Evolutionary conservation across 2,113 vertebrate species (phyloP).

Genomic region (Procavia capensis): DNA sequence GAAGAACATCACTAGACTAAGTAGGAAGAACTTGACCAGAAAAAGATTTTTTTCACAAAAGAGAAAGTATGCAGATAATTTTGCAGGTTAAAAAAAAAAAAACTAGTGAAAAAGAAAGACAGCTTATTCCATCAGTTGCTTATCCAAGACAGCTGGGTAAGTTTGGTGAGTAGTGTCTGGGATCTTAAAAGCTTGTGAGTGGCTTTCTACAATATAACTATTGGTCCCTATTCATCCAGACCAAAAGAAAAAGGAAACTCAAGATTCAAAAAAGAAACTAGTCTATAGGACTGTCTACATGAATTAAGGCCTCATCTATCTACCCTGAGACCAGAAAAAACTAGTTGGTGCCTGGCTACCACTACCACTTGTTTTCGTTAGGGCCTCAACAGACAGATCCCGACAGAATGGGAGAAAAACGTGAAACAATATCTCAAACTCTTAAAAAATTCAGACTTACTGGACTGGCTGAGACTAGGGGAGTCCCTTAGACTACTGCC

Average conservation of each 20-base stretch:
- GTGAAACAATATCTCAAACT: not conserved
- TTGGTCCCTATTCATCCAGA: not conserved
- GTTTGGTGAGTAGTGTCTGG: not conserved
- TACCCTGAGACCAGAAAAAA: not conserved
- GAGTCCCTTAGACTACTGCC: not conserved
- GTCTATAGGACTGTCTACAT: not conserved
- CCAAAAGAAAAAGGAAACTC: not conserved
- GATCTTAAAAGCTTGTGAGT: not conserved
- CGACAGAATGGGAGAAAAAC: not conserved
- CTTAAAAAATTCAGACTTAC: not conserved
- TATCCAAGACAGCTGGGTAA: constrained; percentile 14
- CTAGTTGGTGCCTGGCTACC: not conserved
- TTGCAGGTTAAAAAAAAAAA: not conserved
- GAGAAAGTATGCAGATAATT: not conserved
- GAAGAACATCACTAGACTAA: not conserved
- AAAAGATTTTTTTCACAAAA: constrained; percentile 51
- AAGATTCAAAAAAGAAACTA: not conserved
- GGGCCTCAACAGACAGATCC: not conserved
- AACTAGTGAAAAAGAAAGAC: not conserved
- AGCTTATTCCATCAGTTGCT: no score
- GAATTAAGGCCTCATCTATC: not conserved
- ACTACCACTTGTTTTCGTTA: not conserved
- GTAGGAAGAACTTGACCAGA: constrained; percentile 47
- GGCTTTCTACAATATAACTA: not conserved
- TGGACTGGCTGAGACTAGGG: not conserved